These are phyloP conservation scores for Linyphia triangularis DNA, from an alignment of 2,888 invertebrate genomes.

Conservation along the genomic window DNA sequence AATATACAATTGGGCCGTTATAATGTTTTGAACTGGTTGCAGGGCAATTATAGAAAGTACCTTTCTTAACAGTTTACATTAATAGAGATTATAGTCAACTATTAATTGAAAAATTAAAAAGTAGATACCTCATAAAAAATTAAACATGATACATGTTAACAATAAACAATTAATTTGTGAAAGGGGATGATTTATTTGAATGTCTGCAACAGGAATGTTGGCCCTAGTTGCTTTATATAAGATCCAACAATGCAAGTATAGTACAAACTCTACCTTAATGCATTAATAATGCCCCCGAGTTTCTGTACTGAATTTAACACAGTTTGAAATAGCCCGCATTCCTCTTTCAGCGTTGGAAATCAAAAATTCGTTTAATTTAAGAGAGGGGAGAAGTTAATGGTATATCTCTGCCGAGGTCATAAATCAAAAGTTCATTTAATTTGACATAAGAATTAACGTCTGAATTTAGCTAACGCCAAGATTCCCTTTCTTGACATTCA, in stretches of 20 bases:
- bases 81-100: too few relatives aligned
- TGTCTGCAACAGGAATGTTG: too few relatives aligned
- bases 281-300: not conserved
- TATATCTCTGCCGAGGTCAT: slow-evolving; percentile 1
- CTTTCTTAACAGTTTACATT: too few relatives aligned
- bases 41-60: too few relatives aligned
- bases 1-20: too few relatives aligned
- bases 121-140: too few relatives aligned
- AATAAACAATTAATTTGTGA: too few relatives aligned
- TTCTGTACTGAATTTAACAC: not conserved
- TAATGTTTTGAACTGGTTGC: too few relatives aligned
- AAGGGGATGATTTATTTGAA: too few relatives aligned
- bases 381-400: slow-evolving; percentile 26
- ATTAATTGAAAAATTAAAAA: too few relatives aligned
- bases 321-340: slow-evolving; percentile 17
- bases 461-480: slow-evolving; percentile 1
- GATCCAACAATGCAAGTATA: not conserved
- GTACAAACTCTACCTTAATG: not conserved
- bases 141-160: too few relatives aligned
- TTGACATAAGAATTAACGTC: slow-evolving; percentile 18
- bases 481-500: not conserved
- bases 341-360: slow-evolving; percentile 1
- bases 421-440: slow-evolving; percentile 37
- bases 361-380: slow-evolving; percentile 14
- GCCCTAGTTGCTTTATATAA: not conserved